A percentile compares a stretch with the other conserved stretches of the same genome.
Evolutionary conservation across 2,888 invertebrate genomes (phyloP).

Genomic region (Helicoverpa assulta): DNA sequence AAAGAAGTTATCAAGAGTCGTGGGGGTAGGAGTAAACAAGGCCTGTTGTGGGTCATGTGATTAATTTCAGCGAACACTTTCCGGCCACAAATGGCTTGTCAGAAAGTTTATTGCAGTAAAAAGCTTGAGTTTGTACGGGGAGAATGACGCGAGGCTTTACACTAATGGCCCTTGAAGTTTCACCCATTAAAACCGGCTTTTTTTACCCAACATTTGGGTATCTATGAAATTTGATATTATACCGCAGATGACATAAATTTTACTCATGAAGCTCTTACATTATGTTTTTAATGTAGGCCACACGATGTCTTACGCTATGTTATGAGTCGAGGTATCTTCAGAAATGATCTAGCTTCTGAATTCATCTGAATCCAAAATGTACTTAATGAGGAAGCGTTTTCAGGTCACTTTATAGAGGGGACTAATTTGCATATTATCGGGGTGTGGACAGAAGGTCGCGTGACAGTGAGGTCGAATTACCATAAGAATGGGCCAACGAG

Average conservation of each 20-base stretch:
- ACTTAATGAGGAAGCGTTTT: slow-evolving; percentile 84
- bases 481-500: slow-evolving; percentile 87
- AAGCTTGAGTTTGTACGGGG: slow-evolving; percentile 81
- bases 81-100: slow-evolving; percentile 86
- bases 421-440: slow-evolving; percentile 88
- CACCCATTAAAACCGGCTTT: slow-evolving; percentile 79
- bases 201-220: slow-evolving; percentile 69
- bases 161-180: slow-evolving; percentile 84
- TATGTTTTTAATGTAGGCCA: slow-evolving; percentile 20
- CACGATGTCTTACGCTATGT: slow-evolving; percentile 33
- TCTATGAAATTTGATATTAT: slow-evolving; percentile 64
- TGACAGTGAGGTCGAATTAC: slow-evolving; percentile 84
- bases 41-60: slow-evolving; percentile 81
- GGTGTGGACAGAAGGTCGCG: slow-evolving; percentile 88
- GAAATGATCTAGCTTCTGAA: slow-evolving; percentile 62
- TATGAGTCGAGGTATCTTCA: slow-evolving; percentile 47
- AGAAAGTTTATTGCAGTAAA: slow-evolving; percentile 88
- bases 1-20: slow-evolving; percentile 79
- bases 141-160: slow-evolving; percentile 84
- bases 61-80: slow-evolving; percentile 85
- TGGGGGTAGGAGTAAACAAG: slow-evolving; percentile 73
- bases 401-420: slow-evolving; percentile 85
- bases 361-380: slow-evolving; percentile 73
- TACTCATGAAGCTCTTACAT: slow-evolving; percentile 37
- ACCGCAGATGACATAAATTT: slow-evolving; percentile 48